Evolutionary conservation across 2,113 vertebrate species (phyloP), one percentile per base, ranked within the genome.

Genomic region (Rhineura floridana): DNA sequence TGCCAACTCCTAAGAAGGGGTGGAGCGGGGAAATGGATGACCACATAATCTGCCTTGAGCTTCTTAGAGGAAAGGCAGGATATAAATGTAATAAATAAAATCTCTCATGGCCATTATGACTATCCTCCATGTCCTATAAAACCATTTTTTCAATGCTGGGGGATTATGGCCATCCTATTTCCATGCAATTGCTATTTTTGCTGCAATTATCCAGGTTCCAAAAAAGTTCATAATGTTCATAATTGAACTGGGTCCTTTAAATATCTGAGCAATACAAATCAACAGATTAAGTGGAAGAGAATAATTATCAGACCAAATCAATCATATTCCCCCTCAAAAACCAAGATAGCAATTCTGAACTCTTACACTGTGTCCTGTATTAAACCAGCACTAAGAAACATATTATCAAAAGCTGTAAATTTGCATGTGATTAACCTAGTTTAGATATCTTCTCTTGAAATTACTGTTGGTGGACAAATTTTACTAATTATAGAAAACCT

Each of bases 11-110:
- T 59, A 42, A 48, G 48, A 73, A 59, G 21, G 55, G 55, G 55
- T 19, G 55, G 55, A 59, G 4, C 21, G 17, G 12, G 33, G 4
- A 70, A n/a, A 70, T 70, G 69, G n/a, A 13, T 70, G 69, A n/a
- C 25, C n/a, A 13, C 23, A 33, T 48, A 77, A 77, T 63, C 55
- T 62, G 19, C 11, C 30, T 86, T 42, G 30, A 36, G 30, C 28
- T 50, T 44, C 59, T 78, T 28, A 25, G 42, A 65, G 42, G 73
- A 50, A 86, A 86, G 59, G 19, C 44, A 86, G 42, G 33, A 65
- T 86, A 65, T 46, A 65, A 48, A 33, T n/a, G 30, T 77, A 77
- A 86, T 86, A 55, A 86, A 65, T 65, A 85, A 42, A 78, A 39
- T 77, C 30, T 87, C n/a, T 39, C 28, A 67, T 50, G 6, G 59